These are phyloP conservation scores for Hoplodrina blanda DNA, from an alignment of 2,888 invertebrate genomes.

Conservation along the genomic window DNA sequence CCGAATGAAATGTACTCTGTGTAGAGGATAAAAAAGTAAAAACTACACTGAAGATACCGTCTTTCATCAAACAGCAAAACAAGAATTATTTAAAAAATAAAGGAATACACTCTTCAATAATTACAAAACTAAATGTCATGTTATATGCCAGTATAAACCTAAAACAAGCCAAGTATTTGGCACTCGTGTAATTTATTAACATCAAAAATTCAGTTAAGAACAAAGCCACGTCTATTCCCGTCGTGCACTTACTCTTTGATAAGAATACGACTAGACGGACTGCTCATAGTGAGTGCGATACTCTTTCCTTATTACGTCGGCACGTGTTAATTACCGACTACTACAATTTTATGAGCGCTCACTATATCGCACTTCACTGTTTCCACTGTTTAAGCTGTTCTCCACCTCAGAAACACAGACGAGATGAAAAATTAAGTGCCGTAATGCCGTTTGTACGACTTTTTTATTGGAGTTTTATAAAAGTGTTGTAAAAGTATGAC, in stretches of 20 bases:
- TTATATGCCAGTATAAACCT: not conserved
- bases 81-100: not conserved
- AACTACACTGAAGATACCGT: not conserved
- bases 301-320: slow-evolving; percentile 74
- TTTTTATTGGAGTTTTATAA: slow-evolving; percentile 24
- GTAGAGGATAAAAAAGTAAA: slow-evolving; percentile 5
- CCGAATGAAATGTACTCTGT: slow-evolving; percentile 10
- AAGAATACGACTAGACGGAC: slow-evolving; percentile 67
- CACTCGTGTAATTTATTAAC: not conserved
- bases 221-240: slow-evolving; percentile 21
- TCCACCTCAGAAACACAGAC: slow-evolving; percentile 42
- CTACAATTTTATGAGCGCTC: slow-evolving; percentile 73
- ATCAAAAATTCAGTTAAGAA: not conserved
- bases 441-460: slow-evolving; percentile 16
- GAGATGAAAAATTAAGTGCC: slow-evolving; percentile 41
- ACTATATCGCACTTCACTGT: slow-evolving; percentile 60
- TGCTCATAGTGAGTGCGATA: slow-evolving; percentile 71
- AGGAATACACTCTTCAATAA: too few relatives aligned
- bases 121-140: not conserved
- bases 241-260: slow-evolving; percentile 61
- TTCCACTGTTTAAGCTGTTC: slow-evolving; percentile 58
- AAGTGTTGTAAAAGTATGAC: slow-evolving; percentile 23
- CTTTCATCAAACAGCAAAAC: not conserved
- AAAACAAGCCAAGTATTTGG: not conserved
- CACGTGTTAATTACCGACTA: slow-evolving; percentile 78